phyloP scores from a whole-genome alignment of 2,797 vertebrate species.

The Sebastes hopkinsi region DNA sequence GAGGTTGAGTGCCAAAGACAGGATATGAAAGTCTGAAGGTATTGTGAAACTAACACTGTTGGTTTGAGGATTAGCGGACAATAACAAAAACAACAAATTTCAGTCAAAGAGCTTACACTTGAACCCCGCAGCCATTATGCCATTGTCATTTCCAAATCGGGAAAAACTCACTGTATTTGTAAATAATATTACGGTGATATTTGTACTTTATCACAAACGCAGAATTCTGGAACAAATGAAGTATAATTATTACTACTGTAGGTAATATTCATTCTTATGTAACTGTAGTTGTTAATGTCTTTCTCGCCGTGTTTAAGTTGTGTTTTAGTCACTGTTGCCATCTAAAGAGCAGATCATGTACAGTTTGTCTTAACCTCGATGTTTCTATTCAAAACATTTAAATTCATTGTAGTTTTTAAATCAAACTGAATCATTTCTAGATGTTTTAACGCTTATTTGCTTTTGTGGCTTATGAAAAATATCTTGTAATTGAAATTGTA shows the following conservation, averaged over 20 bases:
- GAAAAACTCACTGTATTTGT: conserved; percentile 45
- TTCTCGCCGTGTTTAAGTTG: not conserved
- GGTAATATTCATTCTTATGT: not conserved
- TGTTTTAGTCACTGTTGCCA: conserved; percentile 1
- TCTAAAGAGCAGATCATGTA: not conserved
- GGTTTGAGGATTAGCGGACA: not conserved
- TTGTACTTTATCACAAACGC: conserved; percentile 6
- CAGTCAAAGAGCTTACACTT: not conserved
- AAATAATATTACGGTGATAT: conserved; percentile 12
- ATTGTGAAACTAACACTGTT: not conserved
- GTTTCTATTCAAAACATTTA: not conserved
- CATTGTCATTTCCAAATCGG: not conserved
- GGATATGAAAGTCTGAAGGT: not conserved
- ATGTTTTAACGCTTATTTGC: not conserved
- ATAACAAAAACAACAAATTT: not conserved
- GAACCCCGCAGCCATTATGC: not conserved
- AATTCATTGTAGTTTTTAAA: not conserved
- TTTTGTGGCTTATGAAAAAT: not conserved
- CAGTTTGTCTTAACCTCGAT: not conserved
- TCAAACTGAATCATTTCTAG: not conserved
- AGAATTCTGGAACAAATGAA: not conserved
- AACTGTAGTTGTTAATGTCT: conserved; percentile 11
- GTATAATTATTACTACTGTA: conserved; percentile 35
- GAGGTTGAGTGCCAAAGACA: not conserved
- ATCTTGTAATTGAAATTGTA: not conserved